phyloP scores from a whole-genome alignment of 2,888 invertebrate genomes.

The Mystacides longicornis region DNA sequence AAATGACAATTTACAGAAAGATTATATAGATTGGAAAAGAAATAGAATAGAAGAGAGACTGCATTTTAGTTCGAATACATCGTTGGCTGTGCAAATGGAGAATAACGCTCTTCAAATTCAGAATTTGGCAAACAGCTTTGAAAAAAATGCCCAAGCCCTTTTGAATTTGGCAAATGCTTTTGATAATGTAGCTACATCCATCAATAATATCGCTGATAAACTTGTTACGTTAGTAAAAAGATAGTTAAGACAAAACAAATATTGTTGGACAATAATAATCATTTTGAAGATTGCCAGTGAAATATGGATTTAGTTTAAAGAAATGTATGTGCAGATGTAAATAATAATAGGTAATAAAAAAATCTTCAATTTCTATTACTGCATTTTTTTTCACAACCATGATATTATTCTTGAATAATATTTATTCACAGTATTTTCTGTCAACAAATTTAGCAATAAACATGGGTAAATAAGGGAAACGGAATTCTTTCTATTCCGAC shows the following conservation, averaged over 20 bases:
- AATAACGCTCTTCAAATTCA: slow-evolving; percentile 5
- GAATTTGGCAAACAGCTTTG: slow-evolving; percentile 7
- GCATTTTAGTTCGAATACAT: not conserved
- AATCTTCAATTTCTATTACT: too few species aligned
- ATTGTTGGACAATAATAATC: not conserved
- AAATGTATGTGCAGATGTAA: not conserved
- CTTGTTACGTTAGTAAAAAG: not conserved
- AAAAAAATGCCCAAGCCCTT: slow-evolving; percentile 4
- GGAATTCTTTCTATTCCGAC: too few species aligned
- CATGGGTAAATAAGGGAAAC: too few species aligned
- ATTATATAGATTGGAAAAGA: not conserved
- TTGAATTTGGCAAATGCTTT: slow-evolving; percentile 1
- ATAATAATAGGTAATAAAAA: not conserved
- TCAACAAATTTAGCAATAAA: too few species aligned
- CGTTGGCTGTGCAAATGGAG: slow-evolving; percentile 3
- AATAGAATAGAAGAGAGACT: slow-evolving; percentile 4
- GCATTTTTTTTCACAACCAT: too few species aligned
- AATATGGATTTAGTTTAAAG: too few species aligned
- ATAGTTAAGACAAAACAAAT: not conserved
- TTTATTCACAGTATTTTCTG: too few species aligned
- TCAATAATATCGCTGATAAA: slow-evolving; percentile 6
- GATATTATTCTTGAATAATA: too few species aligned
- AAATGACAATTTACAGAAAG: not conserved
- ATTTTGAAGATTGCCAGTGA: too few species aligned
- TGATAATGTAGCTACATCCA: slow-evolving; percentile 10